phyloP scores from a whole-genome alignment of 2,797 vertebrate species.

The Dendrocincla tyrannina region DNA sequence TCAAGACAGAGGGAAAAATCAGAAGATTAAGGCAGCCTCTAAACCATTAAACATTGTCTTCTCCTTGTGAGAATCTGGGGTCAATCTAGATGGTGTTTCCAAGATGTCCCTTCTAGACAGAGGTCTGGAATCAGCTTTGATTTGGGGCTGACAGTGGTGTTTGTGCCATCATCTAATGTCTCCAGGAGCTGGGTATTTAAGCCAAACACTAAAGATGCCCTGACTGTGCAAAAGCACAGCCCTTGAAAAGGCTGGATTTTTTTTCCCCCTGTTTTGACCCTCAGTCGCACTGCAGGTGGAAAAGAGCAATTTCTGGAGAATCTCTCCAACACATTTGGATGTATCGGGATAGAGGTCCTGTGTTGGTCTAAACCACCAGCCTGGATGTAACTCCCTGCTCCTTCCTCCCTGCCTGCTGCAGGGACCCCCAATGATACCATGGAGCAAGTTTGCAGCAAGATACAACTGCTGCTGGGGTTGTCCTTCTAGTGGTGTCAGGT shows the following conservation, averaged over 20 bases:
- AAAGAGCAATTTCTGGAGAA: not conserved
- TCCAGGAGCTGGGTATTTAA: not conserved
- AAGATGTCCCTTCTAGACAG: not conserved
- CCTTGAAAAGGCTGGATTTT: not conserved
- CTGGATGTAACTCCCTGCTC: not conserved
- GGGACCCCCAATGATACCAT: not conserved
- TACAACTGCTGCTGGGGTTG: not conserved
- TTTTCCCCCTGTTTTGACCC: not conserved
- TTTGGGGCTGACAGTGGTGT: not conserved
- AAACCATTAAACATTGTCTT: not conserved
- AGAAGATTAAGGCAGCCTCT: not conserved
- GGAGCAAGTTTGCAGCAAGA: not conserved
- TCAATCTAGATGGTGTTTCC: not conserved
- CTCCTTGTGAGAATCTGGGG: accelerated
- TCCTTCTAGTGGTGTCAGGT: not conserved
- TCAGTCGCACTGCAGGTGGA: not conserved
- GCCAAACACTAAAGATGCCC: not conserved
- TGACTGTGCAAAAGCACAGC: not conserved
- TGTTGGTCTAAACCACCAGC: not conserved
- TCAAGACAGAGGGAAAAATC: not conserved
- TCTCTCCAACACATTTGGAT: not conserved
- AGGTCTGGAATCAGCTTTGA: not conserved
- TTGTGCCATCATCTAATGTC: not conserved
- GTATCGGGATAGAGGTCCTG: not conserved
- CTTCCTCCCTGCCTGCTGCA: not conserved